These are phyloP conservation scores for Tipula vernalis DNA, from an alignment of 2,888 invertebrate species.

Conservation along the genomic window DNA sequence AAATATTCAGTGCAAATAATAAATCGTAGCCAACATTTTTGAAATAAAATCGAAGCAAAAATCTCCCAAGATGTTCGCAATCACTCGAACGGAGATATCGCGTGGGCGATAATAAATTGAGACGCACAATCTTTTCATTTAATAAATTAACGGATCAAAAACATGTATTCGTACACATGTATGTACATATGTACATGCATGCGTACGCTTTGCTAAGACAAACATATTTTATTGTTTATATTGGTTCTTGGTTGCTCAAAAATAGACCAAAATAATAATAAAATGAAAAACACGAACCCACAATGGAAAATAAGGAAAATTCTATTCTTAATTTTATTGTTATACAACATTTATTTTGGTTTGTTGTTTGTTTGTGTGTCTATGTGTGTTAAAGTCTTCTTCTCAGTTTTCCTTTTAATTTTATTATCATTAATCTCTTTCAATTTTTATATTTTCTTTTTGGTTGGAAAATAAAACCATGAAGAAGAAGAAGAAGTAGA, in stretches of 20 bases:
- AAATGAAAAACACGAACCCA: background rate
- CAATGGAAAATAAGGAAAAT: background rate
- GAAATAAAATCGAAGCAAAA: background rate
- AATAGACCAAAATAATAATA: background rate
- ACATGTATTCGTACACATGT: background rate
- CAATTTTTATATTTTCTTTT: background rate
- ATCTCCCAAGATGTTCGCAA: background rate
- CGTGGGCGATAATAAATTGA: background rate
- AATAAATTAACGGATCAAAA: background rate
- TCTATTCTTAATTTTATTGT: background rate
- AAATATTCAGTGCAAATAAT: background rate
- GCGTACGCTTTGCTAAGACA: background rate
- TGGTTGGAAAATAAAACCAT: background rate
- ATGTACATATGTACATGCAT: too few relatives aligned
- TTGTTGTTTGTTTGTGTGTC: background rate
- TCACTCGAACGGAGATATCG: background rate
- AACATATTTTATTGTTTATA: background rate
- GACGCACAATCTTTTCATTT: background rate
- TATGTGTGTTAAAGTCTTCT: background rate
- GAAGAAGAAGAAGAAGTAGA: background rate
- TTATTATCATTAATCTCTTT: constrained; percentile 4
- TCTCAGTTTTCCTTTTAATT: background rate
- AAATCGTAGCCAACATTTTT: background rate
- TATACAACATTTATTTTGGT: background rate
- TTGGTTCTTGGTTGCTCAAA: background rate